Evolutionary conservation across 2,113 vertebrate genomes (phyloP).

Genomic region (Empidonax traillii): DNA sequence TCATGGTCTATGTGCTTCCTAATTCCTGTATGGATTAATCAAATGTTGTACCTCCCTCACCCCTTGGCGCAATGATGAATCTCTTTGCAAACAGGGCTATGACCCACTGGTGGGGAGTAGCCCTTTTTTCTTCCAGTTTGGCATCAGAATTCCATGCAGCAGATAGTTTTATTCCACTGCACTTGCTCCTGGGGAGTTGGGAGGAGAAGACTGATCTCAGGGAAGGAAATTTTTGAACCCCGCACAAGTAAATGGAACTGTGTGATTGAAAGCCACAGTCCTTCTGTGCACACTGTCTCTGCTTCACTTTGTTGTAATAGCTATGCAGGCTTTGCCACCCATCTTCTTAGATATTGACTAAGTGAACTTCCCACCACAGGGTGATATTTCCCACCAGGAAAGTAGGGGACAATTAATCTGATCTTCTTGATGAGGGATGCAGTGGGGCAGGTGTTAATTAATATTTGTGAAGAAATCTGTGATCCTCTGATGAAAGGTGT

Average conservation of each 20-base stretch:
- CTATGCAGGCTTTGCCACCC: neutral
- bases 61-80: neutral
- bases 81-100: fast-evolving
- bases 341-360: neutral
- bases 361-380: neutral
- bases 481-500: slow-evolving; percentile 43
- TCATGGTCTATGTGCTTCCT: neutral
- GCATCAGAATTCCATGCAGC: neutral
- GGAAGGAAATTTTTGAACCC: neutral
- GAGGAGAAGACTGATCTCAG: neutral
- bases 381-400: neutral
- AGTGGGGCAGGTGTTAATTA: slow-evolving; percentile 11
- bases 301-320: neutral
- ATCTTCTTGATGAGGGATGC: neutral
- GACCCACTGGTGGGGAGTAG: neutral
- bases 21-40: neutral
- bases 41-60: neutral
- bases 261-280: neutral
- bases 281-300: neutral
- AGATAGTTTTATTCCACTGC: neutral
- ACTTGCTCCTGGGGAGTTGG: neutral
- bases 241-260: neutral
- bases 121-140: neutral
- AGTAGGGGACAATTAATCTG: neutral
- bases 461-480: slow-evolving; percentile 46